Conservation (phyloP, 2,888 invertebrate genomes). For the Atethmia centrago region DNA sequence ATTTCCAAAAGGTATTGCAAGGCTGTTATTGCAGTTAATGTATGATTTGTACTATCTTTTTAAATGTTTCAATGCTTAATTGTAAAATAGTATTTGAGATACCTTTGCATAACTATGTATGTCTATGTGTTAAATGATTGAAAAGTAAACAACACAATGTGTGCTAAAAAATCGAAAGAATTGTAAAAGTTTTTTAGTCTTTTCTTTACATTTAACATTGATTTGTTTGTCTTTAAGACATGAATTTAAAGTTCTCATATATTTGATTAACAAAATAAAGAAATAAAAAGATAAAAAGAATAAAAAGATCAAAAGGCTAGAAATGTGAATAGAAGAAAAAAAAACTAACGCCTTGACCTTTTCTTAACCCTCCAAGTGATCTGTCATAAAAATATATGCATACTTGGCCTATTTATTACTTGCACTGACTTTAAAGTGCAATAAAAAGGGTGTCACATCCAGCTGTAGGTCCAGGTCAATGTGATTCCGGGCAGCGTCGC, state of each 20-base stretch:
- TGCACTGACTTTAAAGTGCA: constrained; percentile 49
- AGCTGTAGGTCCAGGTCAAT: constrained; percentile 69
- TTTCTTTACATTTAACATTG: not conserved
- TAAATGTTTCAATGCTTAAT: not conserved
- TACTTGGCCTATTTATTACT: constrained; percentile 34
- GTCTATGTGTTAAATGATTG: not conserved
- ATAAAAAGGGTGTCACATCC: constrained; percentile 74
- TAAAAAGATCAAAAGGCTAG: not conserved
- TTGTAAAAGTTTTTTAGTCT: not conserved
- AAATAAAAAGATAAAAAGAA: not conserved
- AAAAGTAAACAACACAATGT: too few relatives aligned
- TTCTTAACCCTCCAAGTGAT: not conserved
- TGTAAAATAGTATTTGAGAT: not conserved
- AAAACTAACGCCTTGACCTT: not conserved
- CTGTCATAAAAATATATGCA: constrained; percentile 17
- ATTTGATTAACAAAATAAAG: not conserved
- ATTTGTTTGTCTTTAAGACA: not conserved
- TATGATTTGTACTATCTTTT: not conserved
- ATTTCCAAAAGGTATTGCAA: constrained; percentile 40
- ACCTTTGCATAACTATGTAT: not conserved
- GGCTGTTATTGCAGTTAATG: constrained; percentile 29
- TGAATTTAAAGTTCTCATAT: not conserved
- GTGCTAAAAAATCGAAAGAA: not conserved
- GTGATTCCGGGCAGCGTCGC: constrained; percentile 76
- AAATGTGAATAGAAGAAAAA: not conserved